Percentiles rank a stretch among this genome's conserved stretches.
phyloP scores from a whole-genome alignment of 2,797 vertebrate genomes.

The Cygnus olor region DNA sequence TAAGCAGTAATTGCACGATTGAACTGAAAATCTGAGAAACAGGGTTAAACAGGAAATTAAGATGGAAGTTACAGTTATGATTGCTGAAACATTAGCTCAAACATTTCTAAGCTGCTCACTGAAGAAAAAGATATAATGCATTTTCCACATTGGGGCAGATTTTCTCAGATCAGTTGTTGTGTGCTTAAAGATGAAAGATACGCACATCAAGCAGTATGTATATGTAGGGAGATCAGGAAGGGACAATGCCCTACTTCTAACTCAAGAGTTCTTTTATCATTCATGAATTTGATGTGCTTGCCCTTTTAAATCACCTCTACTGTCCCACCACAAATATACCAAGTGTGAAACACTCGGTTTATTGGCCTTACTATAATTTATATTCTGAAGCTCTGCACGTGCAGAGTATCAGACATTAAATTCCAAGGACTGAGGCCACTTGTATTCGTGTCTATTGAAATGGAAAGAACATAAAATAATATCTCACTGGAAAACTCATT shows the following conservation, averaged over 20 bases:
- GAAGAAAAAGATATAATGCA: not conserved
- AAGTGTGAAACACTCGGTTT: not conserved
- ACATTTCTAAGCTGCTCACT: not conserved
- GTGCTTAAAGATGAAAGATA: not conserved
- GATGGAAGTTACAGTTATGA: not conserved
- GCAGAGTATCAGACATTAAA: not conserved
- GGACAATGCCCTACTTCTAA: not conserved
- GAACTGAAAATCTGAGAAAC: not conserved
- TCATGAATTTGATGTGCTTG: conserved; percentile 10
- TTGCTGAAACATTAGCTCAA: not conserved
- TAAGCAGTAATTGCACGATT: not conserved
- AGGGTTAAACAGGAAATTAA: not conserved
- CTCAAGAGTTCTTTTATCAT: conserved; percentile 20
- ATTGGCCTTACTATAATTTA: conserved; percentile 35
- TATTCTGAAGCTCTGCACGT: not conserved
- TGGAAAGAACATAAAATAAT: not conserved
- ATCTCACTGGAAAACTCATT: not conserved
- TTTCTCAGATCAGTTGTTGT: not conserved
- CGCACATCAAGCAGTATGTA: not conserved
- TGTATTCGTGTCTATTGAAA: not conserved
- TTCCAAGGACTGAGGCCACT: not conserved
- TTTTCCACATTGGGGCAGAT: not conserved
- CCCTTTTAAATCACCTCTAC: conserved; percentile 1
- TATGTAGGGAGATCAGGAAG: not conserved
- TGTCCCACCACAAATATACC: conserved; percentile 6